A percentile compares a stretch with the other conserved stretches of the same genome.
Conservation (phyloP, 2,888 invertebrate genomes). For the Pyrgus malvae region DNA sequence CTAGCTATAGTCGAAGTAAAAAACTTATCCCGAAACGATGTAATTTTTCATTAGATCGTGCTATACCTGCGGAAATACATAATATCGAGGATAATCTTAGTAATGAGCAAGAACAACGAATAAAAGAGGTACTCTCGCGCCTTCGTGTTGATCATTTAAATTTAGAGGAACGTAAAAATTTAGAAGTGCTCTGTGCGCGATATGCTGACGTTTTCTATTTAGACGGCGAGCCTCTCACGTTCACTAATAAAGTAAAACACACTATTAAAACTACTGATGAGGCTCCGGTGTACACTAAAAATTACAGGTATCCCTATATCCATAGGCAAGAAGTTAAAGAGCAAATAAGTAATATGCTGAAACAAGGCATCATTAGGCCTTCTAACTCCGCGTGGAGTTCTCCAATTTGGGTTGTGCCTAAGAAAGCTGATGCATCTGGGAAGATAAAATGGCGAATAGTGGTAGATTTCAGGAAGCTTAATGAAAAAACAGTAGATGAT, state of each 20-base stretch:
- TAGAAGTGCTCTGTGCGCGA: not conserved
- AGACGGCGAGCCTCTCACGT: not conserved
- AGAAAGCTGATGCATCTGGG: too few species aligned
- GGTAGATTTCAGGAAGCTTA: too few species aligned
- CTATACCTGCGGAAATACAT: not conserved
- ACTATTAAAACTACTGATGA: not conserved
- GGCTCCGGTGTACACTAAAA: not conserved
- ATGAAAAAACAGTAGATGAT: too few species aligned
- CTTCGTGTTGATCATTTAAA: not conserved
- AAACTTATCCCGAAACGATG: not conserved
- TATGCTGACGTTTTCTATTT: not conserved
- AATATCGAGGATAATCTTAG: not conserved
- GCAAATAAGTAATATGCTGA: too few species aligned
- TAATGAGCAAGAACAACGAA: not conserved
- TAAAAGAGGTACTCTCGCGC: not conserved
- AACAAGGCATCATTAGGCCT: too few species aligned
- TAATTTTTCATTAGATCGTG: not conserved
- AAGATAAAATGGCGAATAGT: too few species aligned
- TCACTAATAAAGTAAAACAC: not conserved
- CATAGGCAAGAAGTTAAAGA: too few species aligned
- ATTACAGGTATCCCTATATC: slow-evolving; percentile 5
- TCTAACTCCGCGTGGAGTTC: too few species aligned
- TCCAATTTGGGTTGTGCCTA: too few species aligned
- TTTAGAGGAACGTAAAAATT: not conserved
- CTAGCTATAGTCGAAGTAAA: not conserved